These are phyloP conservation scores for Erannis defoliaria DNA, from an alignment of 2,888 invertebrate genomes.

Conservation along the genomic window DNA sequence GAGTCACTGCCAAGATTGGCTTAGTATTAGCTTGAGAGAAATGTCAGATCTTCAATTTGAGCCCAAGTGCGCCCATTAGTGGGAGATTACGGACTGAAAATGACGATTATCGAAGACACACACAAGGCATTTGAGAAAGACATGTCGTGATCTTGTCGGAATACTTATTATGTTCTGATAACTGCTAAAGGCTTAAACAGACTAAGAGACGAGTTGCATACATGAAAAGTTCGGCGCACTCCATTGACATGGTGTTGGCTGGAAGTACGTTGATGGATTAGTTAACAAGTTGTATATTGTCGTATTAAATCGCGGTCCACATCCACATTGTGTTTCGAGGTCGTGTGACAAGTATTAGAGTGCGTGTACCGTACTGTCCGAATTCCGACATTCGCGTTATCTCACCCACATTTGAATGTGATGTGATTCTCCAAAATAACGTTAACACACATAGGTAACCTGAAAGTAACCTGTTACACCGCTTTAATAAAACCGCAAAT, in stretches of 20 bases:
- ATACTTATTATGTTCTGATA: too few relatives aligned
- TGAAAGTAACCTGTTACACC: constrained; percentile 8
- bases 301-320: constrained; percentile 28
- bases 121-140: too few relatives aligned
- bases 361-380: constrained; percentile 71
- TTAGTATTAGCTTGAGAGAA: too few relatives aligned
- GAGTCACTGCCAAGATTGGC: too few relatives aligned
- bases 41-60: too few relatives aligned
- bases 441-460: constrained; percentile 33
- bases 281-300: constrained; percentile 38
- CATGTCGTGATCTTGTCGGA: too few relatives aligned
- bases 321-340: constrained; percentile 39
- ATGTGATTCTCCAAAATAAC: constrained; percentile 53
- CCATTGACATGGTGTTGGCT: constrained; percentile 41
- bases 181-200: background rate
- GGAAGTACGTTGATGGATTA: constrained; percentile 25
- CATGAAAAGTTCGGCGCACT: constrained; percentile 30
- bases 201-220: background rate
- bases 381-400: constrained; percentile 77
- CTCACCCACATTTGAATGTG: constrained; percentile 72
- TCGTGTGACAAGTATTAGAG: constrained; percentile 50
- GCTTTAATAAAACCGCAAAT: constrained; percentile 3
- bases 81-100: too few relatives aligned
- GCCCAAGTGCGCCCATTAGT: too few relatives aligned
- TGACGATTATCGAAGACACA: too few relatives aligned